These are phyloP conservation scores for Aphidius ervi DNA, from an alignment of 1,140 invertebrate genomes.

Conservation along the genomic window DNA sequence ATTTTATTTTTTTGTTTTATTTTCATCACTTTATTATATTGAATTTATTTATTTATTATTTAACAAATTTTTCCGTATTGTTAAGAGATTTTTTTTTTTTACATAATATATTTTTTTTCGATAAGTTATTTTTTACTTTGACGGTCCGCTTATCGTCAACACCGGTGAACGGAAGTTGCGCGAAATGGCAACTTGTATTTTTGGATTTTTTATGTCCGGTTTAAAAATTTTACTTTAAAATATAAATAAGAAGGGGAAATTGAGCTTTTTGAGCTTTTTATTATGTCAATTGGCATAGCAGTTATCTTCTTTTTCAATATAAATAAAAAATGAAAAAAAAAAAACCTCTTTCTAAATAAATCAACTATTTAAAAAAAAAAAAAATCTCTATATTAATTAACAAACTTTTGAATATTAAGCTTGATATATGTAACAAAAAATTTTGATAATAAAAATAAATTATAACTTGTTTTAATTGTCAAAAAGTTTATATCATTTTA, in stretches of 20 bases:
- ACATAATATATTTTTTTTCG: not conserved
- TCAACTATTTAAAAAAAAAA: not conserved
- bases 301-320: slow-evolving; percentile 8
- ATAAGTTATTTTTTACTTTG: not conserved
- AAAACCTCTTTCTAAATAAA: not conserved
- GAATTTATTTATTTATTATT: no score
- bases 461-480: no score
- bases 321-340: slow-evolving; percentile 3
- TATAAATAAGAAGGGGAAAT: slow-evolving; percentile 2
- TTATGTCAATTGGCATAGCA: slow-evolving; percentile 9
- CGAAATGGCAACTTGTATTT: slow-evolving; percentile 18
- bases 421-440: not conserved
- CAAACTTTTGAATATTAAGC: not conserved
- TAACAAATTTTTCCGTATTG: no score
- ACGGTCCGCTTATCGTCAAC: not conserved
- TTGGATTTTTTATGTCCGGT: slow-evolving; percentile 13
- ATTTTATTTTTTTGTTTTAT: not conserved
- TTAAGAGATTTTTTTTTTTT: not conserved
- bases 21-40: no score
- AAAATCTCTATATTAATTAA: no score
- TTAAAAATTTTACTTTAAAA: not conserved
- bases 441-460: not conserved
- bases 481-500: no score
- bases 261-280: slow-evolving; percentile 1
- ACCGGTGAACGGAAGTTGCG: slow-evolving; percentile 17